Conservation (phyloP, 2,113 vertebrate genomes). For the Neomonachus schauinslandi region DNA sequence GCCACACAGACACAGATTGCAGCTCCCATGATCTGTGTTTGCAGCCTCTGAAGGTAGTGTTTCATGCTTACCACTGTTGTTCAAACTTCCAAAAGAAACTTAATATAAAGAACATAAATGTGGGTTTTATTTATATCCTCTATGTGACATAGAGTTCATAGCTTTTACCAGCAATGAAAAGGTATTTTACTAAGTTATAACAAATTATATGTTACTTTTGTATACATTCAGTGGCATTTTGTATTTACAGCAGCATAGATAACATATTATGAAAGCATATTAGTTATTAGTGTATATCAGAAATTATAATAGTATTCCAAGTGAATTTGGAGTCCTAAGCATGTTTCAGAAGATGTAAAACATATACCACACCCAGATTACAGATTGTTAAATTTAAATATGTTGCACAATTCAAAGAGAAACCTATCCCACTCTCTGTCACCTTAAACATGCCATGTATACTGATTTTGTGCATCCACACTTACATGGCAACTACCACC, state of each 20-base stretch:
- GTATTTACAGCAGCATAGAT: constrained; percentile 42
- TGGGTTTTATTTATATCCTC: neutral
- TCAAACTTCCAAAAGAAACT: constrained; percentile 80
- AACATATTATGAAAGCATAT: neutral
- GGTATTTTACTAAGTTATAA: constrained; percentile 5
- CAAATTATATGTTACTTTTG: constrained; percentile 1
- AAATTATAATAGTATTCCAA: neutral
- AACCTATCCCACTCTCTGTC: neutral
- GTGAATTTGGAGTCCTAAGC: neutral
- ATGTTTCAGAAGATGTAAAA: neutral
- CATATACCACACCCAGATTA: constrained; percentile 51
- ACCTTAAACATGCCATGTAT: constrained; percentile 33
- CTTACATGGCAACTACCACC: constrained; percentile 72
- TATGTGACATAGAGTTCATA: neutral
- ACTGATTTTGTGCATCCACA: constrained; percentile 22
- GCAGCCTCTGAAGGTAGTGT: neutral
- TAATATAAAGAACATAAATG: constrained; percentile 42
- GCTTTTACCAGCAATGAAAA: neutral
- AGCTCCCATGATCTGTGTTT: neutral
- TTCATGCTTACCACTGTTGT: neutral
- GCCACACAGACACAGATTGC: neutral
- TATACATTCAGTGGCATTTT: neutral
- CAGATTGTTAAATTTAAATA: constrained; percentile 47
- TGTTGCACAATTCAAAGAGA: constrained; percentile 31
- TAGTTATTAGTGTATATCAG: neutral